These are phyloP conservation scores for Trichogramma pretiosum DNA, from an alignment of 1,140 invertebrate species.

Conservation along the genomic window DNA sequence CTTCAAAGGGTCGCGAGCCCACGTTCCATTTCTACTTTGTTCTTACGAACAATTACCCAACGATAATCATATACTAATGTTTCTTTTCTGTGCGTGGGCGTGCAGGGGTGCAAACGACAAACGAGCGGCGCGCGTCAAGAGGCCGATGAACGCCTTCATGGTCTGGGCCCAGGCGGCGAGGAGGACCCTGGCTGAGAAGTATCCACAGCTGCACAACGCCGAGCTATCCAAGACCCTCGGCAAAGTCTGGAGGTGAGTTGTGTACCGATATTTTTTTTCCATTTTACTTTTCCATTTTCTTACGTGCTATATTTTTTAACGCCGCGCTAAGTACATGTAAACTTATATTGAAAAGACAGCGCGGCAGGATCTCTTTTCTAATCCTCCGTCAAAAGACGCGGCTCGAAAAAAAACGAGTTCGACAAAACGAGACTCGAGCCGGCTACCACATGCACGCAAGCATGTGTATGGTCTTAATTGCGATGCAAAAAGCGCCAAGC, in stretches of 20 bases:
- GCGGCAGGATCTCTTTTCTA: no score
- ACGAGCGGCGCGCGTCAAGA: slow-evolving; percentile 85
- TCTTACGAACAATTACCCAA: no score
- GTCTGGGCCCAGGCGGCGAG: slow-evolving; percentile 95
- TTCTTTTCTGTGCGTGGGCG: no score
- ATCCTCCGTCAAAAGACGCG: no score
- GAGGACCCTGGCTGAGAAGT: slow-evolving; percentile 74
- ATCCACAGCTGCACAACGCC: slow-evolving; percentile 87
- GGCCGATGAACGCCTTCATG: slow-evolving; percentile 95
- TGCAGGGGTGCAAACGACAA: slow-evolving; percentile 60
- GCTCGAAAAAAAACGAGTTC: no score
- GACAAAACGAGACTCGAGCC: background rate
- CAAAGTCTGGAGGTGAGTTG: slow-evolving; percentile 80
- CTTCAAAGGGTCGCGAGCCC: no score
- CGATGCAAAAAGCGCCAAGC: background rate
- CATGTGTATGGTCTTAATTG: slow-evolving; percentile 10
- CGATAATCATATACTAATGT: no score
- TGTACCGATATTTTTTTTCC: slow-evolving; percentile 43
- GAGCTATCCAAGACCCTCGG: slow-evolving; percentile 87
- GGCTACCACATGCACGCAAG: background rate
- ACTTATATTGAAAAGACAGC: no score
- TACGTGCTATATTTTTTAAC: no score
- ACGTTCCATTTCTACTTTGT: no score
- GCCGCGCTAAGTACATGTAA: no score
- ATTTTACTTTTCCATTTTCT: background rate